Evolutionary conservation across 53 echinoderm and acorn worm genomes (phyloP).

Genomic region (Henricia sp.): DNA sequence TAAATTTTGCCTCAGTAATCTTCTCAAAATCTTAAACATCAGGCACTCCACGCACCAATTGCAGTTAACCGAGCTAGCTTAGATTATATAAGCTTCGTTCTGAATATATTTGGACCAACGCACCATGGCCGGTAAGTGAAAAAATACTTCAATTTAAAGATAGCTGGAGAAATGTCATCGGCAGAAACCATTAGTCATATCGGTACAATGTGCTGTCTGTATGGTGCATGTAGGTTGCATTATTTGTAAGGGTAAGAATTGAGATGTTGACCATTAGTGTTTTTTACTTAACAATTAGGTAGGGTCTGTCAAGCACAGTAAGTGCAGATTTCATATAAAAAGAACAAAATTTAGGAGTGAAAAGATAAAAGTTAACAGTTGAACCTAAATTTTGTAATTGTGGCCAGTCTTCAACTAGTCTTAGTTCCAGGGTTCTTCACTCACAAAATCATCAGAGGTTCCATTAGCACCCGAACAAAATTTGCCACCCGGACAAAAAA

Average conservation of each 20-base stretch:
- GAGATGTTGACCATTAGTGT: too few species aligned
- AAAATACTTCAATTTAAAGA: too few species aligned
- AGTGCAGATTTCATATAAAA: constrained; percentile 22
- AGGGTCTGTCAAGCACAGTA: too few species aligned
- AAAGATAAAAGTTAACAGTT: background rate
- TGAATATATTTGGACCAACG: constrained; percentile 74
- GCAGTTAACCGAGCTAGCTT: constrained; percentile 26
- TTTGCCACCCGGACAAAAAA: background rate
- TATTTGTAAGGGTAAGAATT: too few species aligned
- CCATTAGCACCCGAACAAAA: background rate
- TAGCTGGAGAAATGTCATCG: too few species aligned
- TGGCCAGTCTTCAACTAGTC: background rate
- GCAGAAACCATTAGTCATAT: too few species aligned
- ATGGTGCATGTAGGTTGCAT: too few species aligned
- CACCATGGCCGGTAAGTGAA: constrained; percentile 95
- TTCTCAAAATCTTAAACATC: constrained; percentile 74
- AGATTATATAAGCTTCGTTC: constrained; percentile 56
- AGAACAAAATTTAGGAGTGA: background rate
- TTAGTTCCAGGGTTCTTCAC: background rate
- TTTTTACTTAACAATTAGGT: too few species aligned
- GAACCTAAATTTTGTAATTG: background rate
- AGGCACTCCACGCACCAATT: constrained; percentile 42
- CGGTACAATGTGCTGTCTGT: too few species aligned
- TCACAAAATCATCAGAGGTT: background rate
- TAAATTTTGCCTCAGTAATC: constrained; percentile 49